Conservation (phyloP, 1,140 invertebrate species). For the Anastrepha obliqua region DNA sequence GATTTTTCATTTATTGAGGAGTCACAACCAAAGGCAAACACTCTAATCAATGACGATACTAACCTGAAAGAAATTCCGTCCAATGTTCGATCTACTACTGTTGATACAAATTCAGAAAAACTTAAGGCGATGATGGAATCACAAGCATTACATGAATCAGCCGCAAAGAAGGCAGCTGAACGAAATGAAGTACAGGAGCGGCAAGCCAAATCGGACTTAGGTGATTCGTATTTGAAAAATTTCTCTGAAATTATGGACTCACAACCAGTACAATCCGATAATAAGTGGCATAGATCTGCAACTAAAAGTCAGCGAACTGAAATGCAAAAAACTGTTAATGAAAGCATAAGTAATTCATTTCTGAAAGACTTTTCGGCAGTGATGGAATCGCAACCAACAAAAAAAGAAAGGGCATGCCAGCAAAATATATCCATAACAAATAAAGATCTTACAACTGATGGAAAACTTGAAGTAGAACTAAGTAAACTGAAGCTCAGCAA, state of each 20-base stretch:
- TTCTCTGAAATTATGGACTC: conserved; percentile 47
- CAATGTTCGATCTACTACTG: neutral
- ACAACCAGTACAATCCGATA: conserved; percentile 7
- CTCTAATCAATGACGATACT: neutral
- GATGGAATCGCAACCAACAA: conserved; percentile 13
- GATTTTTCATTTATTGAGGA: conserved; percentile 59
- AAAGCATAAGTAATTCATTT: conserved; percentile 31
- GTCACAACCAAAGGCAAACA: conserved; percentile 30
- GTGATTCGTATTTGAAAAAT: conserved; percentile 34
- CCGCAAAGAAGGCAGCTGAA: neutral
- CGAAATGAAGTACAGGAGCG: neutral
- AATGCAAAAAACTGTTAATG: neutral
- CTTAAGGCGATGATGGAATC: neutral
- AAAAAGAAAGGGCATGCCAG: neutral
- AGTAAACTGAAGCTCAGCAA: neutral
- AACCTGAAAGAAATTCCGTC: neutral
- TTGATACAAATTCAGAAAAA: neutral
- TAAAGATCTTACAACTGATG: neutral
- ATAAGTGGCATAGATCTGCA: neutral
- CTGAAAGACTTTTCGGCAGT: conserved; percentile 36
- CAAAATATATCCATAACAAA: neutral
- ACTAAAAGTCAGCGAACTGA: neutral
- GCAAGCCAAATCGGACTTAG: neutral
- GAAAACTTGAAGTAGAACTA: neutral
- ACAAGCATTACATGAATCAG: neutral